Evolutionary conservation across 2,888 invertebrate genomes (phyloP).

Genomic region (Orthonychiurus folsomi): DNA sequence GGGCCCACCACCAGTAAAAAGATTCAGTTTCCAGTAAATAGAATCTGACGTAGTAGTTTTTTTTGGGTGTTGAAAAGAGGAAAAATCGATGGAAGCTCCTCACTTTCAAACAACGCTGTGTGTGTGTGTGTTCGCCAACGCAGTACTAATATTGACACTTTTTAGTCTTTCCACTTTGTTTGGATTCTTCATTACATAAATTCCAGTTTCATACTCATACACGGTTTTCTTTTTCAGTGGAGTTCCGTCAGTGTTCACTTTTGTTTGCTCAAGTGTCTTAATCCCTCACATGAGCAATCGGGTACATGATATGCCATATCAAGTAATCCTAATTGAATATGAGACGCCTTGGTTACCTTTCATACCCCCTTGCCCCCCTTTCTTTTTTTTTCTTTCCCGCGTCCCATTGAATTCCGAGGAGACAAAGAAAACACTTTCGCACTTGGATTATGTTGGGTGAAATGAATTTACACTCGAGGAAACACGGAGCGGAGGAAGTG

Average conservation of each 20-base stretch:
- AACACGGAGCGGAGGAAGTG: no score
- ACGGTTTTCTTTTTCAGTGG: neutral
- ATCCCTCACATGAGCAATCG: neutral
- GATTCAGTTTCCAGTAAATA: neutral
- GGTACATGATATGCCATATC: neutral
- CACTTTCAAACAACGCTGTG: no score
- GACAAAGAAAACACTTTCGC: constrained; percentile 1
- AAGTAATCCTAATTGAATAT: neutral
- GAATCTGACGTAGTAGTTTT: neutral
- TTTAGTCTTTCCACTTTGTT: neutral
- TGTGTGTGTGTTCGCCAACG: no score
- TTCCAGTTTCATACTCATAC: neutral
- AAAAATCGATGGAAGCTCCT: no score
- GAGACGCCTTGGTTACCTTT: neutral
- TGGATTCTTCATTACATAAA: constrained; percentile 1
- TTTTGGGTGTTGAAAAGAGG: no score
- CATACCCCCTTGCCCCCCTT: neutral
- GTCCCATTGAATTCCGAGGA: neutral
- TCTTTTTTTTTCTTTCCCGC: neutral
- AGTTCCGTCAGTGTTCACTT: neutral
- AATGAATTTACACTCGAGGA: neutral
- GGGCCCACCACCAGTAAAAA: neutral
- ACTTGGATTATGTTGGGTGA: neutral
- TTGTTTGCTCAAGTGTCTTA: neutral
- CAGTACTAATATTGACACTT: constrained; percentile 1